Percentiles rank a stretch among this genome's conserved stretches.
phyloP scores from a whole-genome alignment of 2,888 invertebrate species.

The Thyatira batis region DNA sequence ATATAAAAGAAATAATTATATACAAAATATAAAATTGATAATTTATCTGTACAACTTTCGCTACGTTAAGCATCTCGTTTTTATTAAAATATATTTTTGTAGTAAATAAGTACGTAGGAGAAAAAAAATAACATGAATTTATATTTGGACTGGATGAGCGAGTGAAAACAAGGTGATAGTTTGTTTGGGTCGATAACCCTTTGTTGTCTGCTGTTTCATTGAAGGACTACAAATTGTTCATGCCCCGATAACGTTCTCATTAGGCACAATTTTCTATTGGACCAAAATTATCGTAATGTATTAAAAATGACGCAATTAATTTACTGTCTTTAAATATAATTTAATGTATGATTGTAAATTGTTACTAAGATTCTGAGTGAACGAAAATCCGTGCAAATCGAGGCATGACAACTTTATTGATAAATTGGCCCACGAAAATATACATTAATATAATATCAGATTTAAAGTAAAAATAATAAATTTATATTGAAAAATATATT shows the following conservation, averaged over 20 bases:
- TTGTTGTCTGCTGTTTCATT: background rate
- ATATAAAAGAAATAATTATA: constrained; percentile 77
- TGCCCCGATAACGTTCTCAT: background rate
- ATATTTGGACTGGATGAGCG: background rate
- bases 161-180: background rate
- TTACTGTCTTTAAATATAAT: too few species aligned
- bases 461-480: constrained; percentile 19
- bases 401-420: background rate
- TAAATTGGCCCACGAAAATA: background rate
- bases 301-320: background rate
- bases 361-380: background rate
- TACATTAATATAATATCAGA: constrained; percentile 4
- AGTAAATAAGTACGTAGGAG: constrained; percentile 67
- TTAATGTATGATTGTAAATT: background rate
- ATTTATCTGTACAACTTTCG: constrained; percentile 69
- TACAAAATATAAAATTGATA: constrained; percentile 79
- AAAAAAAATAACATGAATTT: background rate
- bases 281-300: background rate
- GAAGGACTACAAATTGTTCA: background rate
- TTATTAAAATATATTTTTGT: constrained; percentile 30
- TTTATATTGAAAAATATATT: constrained; percentile 20
- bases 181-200: background rate
- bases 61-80: constrained; percentile 46
- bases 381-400: background rate
- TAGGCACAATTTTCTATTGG: background rate